These are phyloP conservation scores for Ahaetulla prasina DNA, from an alignment of 2,113 vertebrate genomes.

Conservation along the genomic window DNA sequence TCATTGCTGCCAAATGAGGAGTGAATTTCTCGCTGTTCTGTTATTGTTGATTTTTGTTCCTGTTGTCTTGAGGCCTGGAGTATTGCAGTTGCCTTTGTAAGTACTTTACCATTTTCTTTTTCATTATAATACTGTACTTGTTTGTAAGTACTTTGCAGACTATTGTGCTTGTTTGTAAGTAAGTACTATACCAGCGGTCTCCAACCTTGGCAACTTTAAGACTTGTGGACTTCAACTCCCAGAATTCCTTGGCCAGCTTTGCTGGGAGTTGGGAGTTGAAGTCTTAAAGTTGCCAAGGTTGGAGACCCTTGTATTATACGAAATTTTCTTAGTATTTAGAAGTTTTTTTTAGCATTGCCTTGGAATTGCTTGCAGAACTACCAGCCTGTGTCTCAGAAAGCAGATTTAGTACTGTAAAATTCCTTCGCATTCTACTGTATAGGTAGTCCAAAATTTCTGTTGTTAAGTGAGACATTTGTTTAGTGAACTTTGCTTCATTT, in stretches of 20 bases:
- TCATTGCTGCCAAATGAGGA: neutral
- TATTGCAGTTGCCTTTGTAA: neutral
- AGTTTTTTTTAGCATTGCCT: no score
- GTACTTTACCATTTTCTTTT: neutral
- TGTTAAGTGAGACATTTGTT: neutral
- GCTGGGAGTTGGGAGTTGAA: no score
- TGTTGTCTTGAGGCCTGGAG: neutral
- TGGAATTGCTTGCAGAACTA: no score
- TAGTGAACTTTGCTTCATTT: neutral
- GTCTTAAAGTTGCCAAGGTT: no score
- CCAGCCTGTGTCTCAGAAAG: no score
- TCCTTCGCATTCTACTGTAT: neutral
- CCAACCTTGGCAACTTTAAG: no score
- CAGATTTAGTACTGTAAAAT: no score
- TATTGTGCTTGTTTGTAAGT: neutral
- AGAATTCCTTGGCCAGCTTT: no score
- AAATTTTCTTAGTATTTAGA: neutral
- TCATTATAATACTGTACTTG: neutral
- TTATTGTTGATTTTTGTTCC: neutral
- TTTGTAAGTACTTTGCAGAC: neutral
- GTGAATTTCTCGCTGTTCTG: neutral
- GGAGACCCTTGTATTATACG: no score
- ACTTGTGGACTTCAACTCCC: no score
- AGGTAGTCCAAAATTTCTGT: neutral
- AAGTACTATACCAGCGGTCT: neutral